Evolutionary conservation across 1,140 invertebrate species (phyloP).

Genomic region (Plutomurus gul): DNA sequence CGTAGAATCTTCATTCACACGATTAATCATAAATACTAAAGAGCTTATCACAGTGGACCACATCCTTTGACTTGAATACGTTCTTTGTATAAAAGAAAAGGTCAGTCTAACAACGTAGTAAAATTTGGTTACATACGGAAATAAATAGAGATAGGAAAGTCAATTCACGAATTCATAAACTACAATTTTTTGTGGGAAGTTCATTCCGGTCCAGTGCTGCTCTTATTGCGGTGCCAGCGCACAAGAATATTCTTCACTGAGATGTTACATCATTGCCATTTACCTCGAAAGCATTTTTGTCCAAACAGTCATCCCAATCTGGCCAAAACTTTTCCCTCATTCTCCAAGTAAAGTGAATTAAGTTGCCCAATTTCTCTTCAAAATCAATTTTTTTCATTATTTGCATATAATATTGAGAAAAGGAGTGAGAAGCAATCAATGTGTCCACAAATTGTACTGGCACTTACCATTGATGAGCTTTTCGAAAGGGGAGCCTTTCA

Average conservation of each 20-base stretch:
- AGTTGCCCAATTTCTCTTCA: slow-evolving; percentile 55
- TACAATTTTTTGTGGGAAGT: neutral
- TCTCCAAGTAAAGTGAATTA: slow-evolving; percentile 54
- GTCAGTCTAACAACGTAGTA: neutral
- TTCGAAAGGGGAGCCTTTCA: slow-evolving; percentile 55
- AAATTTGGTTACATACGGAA: neutral
- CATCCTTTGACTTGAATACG: too few species aligned
- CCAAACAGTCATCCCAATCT: slow-evolving; percentile 52
- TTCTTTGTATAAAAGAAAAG: neutral
- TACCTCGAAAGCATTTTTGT: slow-evolving; percentile 18
- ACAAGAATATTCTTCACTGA: neutral
- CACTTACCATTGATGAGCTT: slow-evolving; percentile 50
- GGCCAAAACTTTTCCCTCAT: slow-evolving; percentile 55
- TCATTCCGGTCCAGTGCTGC: neutral
- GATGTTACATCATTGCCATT: neutral
- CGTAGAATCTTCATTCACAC: too few species aligned
- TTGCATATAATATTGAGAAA: neutral
- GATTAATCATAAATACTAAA: too few species aligned
- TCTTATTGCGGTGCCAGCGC: too few species aligned
- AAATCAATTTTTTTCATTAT: neutral
- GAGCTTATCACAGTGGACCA: too few species aligned
- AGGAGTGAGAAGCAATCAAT: neutral
- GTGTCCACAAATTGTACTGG: neutral
- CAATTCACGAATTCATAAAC: neutral
- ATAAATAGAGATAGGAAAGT: neutral